Evolutionary conservation across 2,113 vertebrate species (phyloP).

Genomic region (Cryptotis parvus): DNA sequence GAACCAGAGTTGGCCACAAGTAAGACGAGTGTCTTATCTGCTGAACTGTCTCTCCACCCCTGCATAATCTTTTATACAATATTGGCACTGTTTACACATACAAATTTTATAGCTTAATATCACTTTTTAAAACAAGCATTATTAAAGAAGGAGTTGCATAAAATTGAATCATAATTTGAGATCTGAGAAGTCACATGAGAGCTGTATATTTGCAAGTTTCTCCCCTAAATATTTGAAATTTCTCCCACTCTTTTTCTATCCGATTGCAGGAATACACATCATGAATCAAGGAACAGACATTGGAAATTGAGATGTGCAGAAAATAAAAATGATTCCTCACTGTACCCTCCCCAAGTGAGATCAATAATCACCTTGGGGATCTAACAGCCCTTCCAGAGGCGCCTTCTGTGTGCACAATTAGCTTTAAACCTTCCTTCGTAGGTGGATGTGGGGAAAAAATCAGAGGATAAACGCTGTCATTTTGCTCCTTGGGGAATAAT

Average conservation of each 20-base stretch:
- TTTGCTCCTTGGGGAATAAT: neutral
- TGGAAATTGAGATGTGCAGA: neutral
- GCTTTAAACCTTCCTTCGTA: neutral
- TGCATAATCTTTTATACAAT: neutral
- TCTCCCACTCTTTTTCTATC: neutral
- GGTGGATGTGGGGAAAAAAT: fast-evolving
- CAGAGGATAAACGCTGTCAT: neutral
- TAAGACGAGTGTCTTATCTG: too few relatives aligned
- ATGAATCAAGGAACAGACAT: neutral
- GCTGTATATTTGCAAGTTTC: neutral
- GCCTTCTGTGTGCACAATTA: fast-evolving
- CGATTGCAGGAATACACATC: neutral
- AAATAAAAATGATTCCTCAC: neutral
- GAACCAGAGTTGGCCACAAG: too few relatives aligned
- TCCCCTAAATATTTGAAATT: neutral
- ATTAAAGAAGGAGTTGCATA: neutral
- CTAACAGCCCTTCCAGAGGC: neutral
- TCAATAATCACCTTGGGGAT: neutral
- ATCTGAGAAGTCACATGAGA: neutral
- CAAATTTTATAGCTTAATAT: neutral
- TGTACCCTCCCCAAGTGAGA: neutral
- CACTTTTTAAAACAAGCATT: neutral
- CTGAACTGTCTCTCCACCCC: too few relatives aligned
- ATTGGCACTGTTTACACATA: neutral
- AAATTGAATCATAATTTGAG: neutral